phyloP scores from a whole-genome alignment of 2,797 vertebrate genomes.

The Channa striata region DNA sequence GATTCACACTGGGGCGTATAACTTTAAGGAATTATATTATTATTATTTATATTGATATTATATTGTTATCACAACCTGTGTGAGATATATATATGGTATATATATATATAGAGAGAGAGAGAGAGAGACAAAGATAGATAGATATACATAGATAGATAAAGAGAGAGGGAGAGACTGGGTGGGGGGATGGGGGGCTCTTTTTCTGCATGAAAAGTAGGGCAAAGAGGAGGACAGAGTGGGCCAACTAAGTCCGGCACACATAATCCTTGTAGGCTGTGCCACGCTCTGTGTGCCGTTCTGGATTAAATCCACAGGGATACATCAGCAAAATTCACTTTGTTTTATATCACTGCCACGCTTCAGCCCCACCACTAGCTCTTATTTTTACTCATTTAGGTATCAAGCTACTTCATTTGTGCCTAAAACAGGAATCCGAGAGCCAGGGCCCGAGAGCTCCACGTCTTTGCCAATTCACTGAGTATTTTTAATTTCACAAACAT shows the following conservation, averaged over 20 bases:
- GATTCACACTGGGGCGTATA: background rate
- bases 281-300: constrained; percentile 70
- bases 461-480: too few species aligned
- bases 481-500: too few species aligned
- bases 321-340: constrained; percentile 64
- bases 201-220: constrained; percentile 81
- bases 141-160: background rate
- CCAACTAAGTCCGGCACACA: constrained; percentile 77
- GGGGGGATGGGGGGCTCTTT: constrained; percentile 32
- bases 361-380: background rate
- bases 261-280: constrained; percentile 80
- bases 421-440: too few species aligned
- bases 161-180: constrained; percentile 10
- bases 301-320: constrained; percentile 78
- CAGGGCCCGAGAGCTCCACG: too few species aligned
- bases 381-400: background rate
- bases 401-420: background rate
- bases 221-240: constrained; percentile 77
- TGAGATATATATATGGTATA: too few species aligned
- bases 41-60: too few species aligned
- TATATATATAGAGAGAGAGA: constrained; percentile 4
- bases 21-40: background rate
- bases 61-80: background rate
- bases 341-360: constrained; percentile 63
- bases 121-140: background rate